Evolutionary conservation across 2,888 invertebrate species (phyloP), one percentile per base, ranked within the genome.

Genomic region (Noctua janthe): DNA sequence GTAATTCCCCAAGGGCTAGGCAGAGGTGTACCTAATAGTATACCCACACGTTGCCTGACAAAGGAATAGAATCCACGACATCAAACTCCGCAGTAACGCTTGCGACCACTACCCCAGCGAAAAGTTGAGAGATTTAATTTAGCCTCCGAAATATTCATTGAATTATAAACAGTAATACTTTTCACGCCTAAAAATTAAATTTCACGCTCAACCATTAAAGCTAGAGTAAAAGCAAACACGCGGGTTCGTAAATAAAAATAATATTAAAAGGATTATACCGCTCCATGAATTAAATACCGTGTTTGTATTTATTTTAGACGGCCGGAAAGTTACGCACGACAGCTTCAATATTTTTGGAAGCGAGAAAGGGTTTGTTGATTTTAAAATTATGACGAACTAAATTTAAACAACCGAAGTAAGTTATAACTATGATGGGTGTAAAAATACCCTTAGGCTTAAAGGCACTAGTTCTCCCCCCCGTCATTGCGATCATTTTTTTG

Each of bases 301-400:
- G 85, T 72, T 80, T 80, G 23, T 64, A 56, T 84, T 81, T 56
- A 54, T 64, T 71, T 86, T 43, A 62, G 23, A 54, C 29, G 13
- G 43, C 20, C 49, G 3, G 13, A 81, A 62, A 70, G 67, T 43
- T 64, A 17, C 10, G 15, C 23, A 17, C 10, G 6, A 3, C 17
- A 51, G n/a, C 7, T 20, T 15, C n/a, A 72, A 70, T 56, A 81
- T 81, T 85, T 59, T 71, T 15, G 0, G 54, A 13, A n/a, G 20
- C 23, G 39, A 23, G 29, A 59, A 74, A 66, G 51, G 74, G 49
- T 66, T 66, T 71, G 86, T 83, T 83, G 70, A 71, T 86, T 86
- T 82, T 73, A 71, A 73, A 82, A 73, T 81, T 39, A 56, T 35
- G 13, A n/a, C 59, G 35, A 47, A 17, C 13, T 11, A 71, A 20